Conservation (phyloP, 2,113 vertebrate genomes). For the Caretta caretta region DNA sequence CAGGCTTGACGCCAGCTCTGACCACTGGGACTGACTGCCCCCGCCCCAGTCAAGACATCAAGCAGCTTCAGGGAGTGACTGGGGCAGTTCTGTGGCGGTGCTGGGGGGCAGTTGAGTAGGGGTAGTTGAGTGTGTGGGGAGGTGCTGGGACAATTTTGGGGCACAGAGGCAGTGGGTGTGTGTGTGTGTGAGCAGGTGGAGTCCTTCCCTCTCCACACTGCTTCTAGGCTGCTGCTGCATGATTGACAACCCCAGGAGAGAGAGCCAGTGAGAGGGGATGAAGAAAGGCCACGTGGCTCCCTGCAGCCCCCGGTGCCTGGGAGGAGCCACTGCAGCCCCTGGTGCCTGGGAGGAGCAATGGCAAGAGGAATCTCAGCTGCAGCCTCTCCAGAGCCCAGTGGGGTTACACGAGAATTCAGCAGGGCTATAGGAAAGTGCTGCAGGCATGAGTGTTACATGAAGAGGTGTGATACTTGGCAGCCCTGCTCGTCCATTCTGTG, state of each 20-base stretch:
- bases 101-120: neutral
- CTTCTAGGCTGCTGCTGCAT: neutral
- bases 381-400: neutral
- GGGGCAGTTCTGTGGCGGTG: neutral
- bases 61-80: neutral
- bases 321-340: neutral
- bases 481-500: neutral
- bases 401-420: neutral
- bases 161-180: neutral
- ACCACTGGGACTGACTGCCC: neutral
- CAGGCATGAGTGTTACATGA: neutral
- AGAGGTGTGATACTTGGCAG: neutral
- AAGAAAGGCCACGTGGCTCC: neutral
- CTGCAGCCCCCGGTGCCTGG: neutral
- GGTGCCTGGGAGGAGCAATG: neutral
- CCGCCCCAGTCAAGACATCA: neutral
- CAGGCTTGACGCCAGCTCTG: too few species aligned
- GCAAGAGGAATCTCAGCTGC: neutral
- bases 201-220: neutral
- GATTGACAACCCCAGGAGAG: neutral
- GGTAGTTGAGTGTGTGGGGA: neutral
- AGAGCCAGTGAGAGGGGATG: neutral
- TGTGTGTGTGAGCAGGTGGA: neutral
- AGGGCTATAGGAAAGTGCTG: fast-evolving
- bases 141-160: neutral